Percentiles rank a stretch among this genome's conserved stretches.
Evolutionary conservation across 2,113 vertebrate species (phyloP).

Genomic region (Myodes glareolus): DNA sequence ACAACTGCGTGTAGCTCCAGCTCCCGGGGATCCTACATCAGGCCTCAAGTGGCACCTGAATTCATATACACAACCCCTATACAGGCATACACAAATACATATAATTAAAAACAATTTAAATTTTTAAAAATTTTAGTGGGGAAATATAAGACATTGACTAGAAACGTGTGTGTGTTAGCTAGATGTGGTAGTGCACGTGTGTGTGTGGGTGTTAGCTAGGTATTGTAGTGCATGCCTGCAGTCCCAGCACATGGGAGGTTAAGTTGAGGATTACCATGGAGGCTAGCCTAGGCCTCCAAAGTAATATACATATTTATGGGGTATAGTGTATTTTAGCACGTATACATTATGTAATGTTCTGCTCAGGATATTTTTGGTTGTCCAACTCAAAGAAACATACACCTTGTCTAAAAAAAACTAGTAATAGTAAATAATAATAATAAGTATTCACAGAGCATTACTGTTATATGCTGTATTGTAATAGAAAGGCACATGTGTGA

Average conservation of each 20-base stretch:
- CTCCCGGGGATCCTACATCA: not conserved
- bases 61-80: not conserved
- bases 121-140: not conserved
- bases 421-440: not conserved
- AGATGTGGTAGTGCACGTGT: not conserved
- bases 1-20: not conserved
- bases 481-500: not conserved
- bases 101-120: not conserved
- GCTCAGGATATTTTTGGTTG: not conserved
- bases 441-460: not conserved
- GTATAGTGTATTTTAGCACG: not conserved
- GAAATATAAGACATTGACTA: not conserved
- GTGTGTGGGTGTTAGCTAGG: not conserved
- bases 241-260: not conserved
- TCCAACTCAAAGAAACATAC: not conserved
- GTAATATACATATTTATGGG: not conserved
- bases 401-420: not conserved
- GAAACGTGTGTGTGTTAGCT: not conserved
- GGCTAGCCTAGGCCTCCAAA: not conserved
- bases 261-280: not conserved
- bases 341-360: not conserved
- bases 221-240: not conserved
- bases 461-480: no score
- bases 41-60: not conserved
- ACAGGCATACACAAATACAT: not conserved